Base-by-base conservation (phyloP, 1,140 invertebrate species). In the Drosophila dunni region DNA sequence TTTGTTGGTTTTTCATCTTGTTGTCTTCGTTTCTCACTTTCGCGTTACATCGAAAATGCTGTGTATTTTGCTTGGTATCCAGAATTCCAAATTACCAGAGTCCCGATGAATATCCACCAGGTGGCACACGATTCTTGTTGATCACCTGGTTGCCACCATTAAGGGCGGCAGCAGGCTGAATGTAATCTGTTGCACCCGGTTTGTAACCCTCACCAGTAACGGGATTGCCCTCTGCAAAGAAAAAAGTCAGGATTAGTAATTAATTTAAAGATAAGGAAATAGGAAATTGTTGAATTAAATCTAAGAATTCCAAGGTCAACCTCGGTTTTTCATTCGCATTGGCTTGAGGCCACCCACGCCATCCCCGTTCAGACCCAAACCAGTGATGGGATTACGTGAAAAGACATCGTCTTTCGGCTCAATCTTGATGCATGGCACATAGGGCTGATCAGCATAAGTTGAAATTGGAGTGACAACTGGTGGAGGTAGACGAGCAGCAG, bases 31-130 rank as follows among this genome's bases (percentile, higher is more conserved):
- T 48, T 36, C 33, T 66, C 54, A 66, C 38, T 62, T 62, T 15
- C 57, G 54, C 11, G 36, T 57, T 15, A 57, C 58, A 63, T 61
- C 44, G 17, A 61, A 53, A 57, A 38, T 57, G 24, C 33, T 71
- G 11, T 58, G 17, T 70, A 51, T 51, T 8, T 58, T 65, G 46
- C 17, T 9, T 51, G 36, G 7, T 17, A 20, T 20, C 56, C 40
- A 38, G 42, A 73, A 69, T 66, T 51, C 9, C 9, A 13, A 67
- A 72, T 91, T 93, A 93, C 93, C 93, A 94, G 46, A 94, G 89
- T 48, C 93, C 93, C 57, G 93, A 93, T 4, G 93, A 94, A 74
- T 91, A 94, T 40, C 93, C 93, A 69, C 93, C 93, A 42, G 93
- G 93, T 50, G 93, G 93, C 29, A 93, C 78, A 58, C 92, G 92